phyloP scores from a whole-genome alignment of 1,140 invertebrate genomes.

The Dreissena polymorpha region DNA sequence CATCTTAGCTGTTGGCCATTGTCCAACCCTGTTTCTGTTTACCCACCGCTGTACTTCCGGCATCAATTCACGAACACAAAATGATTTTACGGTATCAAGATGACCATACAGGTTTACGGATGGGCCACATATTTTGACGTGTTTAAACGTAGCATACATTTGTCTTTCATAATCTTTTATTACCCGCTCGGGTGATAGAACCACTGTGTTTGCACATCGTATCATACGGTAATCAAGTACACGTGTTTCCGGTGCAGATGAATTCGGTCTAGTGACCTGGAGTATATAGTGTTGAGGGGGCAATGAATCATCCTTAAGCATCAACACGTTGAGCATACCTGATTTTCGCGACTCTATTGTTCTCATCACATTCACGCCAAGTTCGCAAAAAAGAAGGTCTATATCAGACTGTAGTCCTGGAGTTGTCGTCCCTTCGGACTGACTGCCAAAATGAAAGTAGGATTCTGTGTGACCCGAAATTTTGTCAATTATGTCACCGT shows the following conservation, averaged over 20 bases:
- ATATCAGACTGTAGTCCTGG: not conserved
- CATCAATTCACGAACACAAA: not conserved
- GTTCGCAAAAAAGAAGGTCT: not conserved
- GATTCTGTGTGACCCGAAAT: not conserved
- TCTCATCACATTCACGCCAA: not conserved
- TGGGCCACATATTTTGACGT: not conserved
- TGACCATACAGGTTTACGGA: not conserved
- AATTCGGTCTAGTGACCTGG: not conserved
- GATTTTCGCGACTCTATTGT: not conserved
- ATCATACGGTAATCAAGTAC: not conserved
- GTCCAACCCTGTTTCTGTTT: not conserved
- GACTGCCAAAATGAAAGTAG: not conserved
- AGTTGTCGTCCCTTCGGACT: not conserved
- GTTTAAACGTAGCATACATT: not conserved
- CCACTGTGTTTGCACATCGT: not conserved
- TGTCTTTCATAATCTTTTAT: not conserved
- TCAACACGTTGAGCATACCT: not conserved
- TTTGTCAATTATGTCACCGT: not conserved
- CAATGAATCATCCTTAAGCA: not conserved
- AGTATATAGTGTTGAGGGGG: conserved; percentile 3
- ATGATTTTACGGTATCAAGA: not conserved
- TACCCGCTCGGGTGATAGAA: not conserved
- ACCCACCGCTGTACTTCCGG: not conserved
- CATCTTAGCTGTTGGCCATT: not conserved
- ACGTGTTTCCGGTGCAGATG: not conserved